phyloP scores from a whole-genome alignment of 37 sponge, comb jelly and placozoan species.

The Hormiphora californensis region DNA sequence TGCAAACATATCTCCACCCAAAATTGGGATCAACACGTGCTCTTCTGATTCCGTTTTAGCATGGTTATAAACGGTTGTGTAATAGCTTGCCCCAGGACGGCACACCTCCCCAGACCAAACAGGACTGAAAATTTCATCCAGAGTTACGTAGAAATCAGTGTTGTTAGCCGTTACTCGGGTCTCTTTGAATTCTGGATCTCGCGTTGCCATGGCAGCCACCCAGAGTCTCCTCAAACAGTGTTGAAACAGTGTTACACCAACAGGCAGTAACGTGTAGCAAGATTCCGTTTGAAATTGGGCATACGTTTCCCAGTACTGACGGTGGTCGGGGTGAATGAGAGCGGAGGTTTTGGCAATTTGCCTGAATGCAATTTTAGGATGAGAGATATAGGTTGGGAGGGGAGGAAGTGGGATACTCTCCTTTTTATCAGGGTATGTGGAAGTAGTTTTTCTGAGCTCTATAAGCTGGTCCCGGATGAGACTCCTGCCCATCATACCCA shows the following conservation, averaged over 20 bases:
- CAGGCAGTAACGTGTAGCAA: neutral
- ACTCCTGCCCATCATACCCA: neutral
- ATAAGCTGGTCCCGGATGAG: too few relatives aligned
- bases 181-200: too few relatives aligned
- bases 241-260: slow-evolving; percentile 20
- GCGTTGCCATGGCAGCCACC: neutral
- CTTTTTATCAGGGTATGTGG: neutral
- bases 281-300: too few relatives aligned
- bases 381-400: neutral
- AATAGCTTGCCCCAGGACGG: slow-evolving; percentile 14
- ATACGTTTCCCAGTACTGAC: neutral
- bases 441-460: too few relatives aligned
- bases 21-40: neutral
- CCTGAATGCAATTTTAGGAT: neutral
- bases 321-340: neutral
- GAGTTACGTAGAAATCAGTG: slow-evolving; percentile 4
- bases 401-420: neutral
- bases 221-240: slow-evolving; percentile 7
- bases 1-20: neutral
- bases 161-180: neutral
- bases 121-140: slow-evolving; percentile 45
- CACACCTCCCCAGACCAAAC: neutral
- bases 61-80: neutral
- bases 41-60: neutral
- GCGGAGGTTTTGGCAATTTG: neutral